phyloP scores from a whole-genome alignment of 1,140 invertebrate genomes.

The Aphidius ervi region DNA sequence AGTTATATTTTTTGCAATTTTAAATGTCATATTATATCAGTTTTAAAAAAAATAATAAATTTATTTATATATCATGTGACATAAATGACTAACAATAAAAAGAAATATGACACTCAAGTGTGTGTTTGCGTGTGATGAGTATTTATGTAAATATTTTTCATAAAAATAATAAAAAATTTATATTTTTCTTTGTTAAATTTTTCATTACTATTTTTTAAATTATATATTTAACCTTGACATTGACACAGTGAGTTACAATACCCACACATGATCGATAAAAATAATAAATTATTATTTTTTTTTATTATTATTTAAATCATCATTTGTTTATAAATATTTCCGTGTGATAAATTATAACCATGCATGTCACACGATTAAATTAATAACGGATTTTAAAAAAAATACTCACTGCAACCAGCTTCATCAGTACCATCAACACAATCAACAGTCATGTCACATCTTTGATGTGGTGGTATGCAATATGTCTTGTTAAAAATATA shows the following conservation, averaged over 20 bases:
- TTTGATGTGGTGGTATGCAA: constrained; percentile 83
- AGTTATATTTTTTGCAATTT: too few species aligned
- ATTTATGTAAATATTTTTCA: too few species aligned
- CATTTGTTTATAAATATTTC: constrained; percentile 4
- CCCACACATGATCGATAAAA: background rate
- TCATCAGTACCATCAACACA: constrained; percentile 93
- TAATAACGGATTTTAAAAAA: too few species aligned
- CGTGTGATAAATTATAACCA: background rate
- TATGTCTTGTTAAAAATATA: constrained; percentile 93
- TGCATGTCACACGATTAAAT: background rate
- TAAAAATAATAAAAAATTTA: too few species aligned
- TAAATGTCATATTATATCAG: too few species aligned
- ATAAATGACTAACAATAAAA: too few species aligned
- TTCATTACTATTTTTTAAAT: too few species aligned
- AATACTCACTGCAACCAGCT: constrained; percentile 85
- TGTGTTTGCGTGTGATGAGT: too few species aligned
- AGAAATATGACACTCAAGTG: too few species aligned
- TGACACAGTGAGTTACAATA: constrained; percentile 3
- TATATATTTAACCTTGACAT: constrained; percentile 1
- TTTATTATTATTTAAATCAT: background rate
- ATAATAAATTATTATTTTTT: background rate
- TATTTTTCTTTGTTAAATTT: too few species aligned
- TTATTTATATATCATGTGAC: too few species aligned
- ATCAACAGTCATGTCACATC: constrained; percentile 90
- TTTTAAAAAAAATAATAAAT: too few species aligned